A percentile compares a stretch with the other conserved stretches of the same genome.
Evolutionary conservation across 2,888 invertebrate genomes (phyloP).

Genomic region (Suillia variegata): DNA sequence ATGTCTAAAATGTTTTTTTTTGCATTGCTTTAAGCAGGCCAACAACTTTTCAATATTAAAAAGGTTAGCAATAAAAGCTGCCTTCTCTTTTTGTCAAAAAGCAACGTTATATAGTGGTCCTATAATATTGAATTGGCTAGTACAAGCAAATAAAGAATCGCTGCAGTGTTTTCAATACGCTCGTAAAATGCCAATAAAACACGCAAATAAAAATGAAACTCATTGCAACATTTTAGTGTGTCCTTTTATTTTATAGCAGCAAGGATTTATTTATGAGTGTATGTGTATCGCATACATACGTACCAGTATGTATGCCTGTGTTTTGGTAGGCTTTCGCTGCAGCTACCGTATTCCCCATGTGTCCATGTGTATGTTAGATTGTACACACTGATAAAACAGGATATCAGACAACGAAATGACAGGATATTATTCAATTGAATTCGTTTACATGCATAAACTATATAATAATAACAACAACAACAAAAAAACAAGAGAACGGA

Average conservation of each 20-base stretch:
- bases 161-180: neutral
- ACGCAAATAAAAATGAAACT: neutral
- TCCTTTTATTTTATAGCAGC: constrained; percentile 21
- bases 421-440: constrained; percentile 57
- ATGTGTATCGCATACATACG: constrained; percentile 25
- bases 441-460: constrained; percentile 50
- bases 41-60: too few species aligned
- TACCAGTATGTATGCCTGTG: constrained; percentile 2
- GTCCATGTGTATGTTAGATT: constrained; percentile 31
- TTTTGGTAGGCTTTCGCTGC: too few species aligned
- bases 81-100: too few species aligned
- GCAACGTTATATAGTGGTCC: too few species aligned
- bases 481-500: neutral
- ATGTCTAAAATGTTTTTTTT: too few species aligned
- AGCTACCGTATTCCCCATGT: constrained; percentile 11
- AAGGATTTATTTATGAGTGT: constrained; percentile 47
- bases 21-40: too few species aligned
- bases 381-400: constrained; percentile 43
- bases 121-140: too few species aligned
- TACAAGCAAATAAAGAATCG: too few species aligned
- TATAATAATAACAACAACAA: constrained; percentile 36
- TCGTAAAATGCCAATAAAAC: neutral
- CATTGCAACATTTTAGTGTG: neutral
- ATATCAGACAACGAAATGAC: constrained; percentile 49
- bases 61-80: too few species aligned